phyloP scores from a whole-genome alignment of 2,888 invertebrate genomes.

The Ischnus inquisitorius region DNA sequence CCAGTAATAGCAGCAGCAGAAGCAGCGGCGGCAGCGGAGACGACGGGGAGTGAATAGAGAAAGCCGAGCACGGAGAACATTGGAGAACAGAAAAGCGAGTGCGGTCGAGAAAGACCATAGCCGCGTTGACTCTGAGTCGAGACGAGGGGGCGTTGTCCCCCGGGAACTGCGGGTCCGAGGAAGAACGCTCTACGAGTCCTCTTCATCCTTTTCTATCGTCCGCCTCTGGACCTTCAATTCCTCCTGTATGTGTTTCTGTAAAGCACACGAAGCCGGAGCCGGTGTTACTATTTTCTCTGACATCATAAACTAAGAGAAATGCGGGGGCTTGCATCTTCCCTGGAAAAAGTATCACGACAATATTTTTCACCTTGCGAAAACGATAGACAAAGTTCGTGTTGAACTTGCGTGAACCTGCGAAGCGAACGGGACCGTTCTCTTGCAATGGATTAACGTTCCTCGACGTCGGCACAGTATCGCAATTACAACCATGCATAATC shows the following conservation, averaged over 20 bases:
- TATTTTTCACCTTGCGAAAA: neutral
- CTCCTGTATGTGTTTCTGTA: neutral
- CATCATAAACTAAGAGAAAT: conserved; percentile 45
- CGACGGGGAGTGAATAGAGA: conserved; percentile 1
- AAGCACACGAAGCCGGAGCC: neutral
- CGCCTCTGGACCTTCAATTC: neutral
- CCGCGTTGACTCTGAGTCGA: conserved; percentile 32
- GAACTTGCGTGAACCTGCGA: neutral
- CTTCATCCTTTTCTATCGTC: conserved; percentile 3
- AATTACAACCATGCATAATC: conserved; percentile 76
- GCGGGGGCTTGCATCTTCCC: neutral
- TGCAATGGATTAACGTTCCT: conserved; percentile 42
- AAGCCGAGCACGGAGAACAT: conserved; percentile 1
- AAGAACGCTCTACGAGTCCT: conserved; percentile 16
- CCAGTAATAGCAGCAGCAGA: conserved; percentile 47
- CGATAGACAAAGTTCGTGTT: neutral
- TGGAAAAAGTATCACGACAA: neutral
- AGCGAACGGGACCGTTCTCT: neutral
- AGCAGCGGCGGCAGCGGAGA: neutral
- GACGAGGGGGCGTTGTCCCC: conserved; percentile 38
- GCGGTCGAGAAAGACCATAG: conserved; percentile 46
- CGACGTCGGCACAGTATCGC: conserved; percentile 66
- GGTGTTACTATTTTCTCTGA: conserved; percentile 21
- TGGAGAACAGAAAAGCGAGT: conserved; percentile 54
- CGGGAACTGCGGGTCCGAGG: conserved; percentile 37